Base-by-base conservation (phyloP, 2,888 invertebrate species). In the Cyrtodaria siliqua region DNA sequence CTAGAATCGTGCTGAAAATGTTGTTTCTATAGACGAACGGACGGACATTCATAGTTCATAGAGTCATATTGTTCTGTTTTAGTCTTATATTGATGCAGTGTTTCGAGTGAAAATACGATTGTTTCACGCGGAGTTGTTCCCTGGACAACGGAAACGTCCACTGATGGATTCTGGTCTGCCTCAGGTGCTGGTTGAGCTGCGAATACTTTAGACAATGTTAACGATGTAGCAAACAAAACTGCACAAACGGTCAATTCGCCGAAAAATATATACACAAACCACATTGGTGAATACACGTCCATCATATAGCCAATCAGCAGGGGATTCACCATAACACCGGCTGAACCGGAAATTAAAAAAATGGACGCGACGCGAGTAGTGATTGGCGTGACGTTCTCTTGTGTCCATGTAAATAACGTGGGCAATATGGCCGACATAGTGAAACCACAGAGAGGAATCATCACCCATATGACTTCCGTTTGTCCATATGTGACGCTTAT, bases 341-440 rank as follows among this genome's bases (percentile, higher is more conserved):
- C 49, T 2, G 81, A 77, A 1, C 81, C 69, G 0, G 81, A 62
- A 18, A 84, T 71, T 12, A 85, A 67, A 33, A 86, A 79, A 27
- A 81, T 66, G 2, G 82, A 77, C 0, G 84, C 70, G 9, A 86
- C 61, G 57, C 69, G 80, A 3, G 83, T 83, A 0, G 81, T 78
- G 3, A 86, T 81, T 20, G 73, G 64, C 20, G 84, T 40, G 18
- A 86, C 73, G 66, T 84, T 81, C 12, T 33, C 33, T 42, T 86
- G 82, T 1, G 86, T 83, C 85, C 83, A 86, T 0, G 82, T 80
- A 33, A 85, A 82, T 18, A 84, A 64, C 49, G 78, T 77, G 1
- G 86, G 85, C 42, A 84, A 84, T 20, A 85, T 66, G 3, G 82
- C 71, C 1, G 85, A 85, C 69, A 84, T 80, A 1, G 82, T 73